These are phyloP conservation scores for Apodemus agrarius DNA, from an alignment of 2,797 vertebrate genomes.

Conservation along the genomic window DNA sequence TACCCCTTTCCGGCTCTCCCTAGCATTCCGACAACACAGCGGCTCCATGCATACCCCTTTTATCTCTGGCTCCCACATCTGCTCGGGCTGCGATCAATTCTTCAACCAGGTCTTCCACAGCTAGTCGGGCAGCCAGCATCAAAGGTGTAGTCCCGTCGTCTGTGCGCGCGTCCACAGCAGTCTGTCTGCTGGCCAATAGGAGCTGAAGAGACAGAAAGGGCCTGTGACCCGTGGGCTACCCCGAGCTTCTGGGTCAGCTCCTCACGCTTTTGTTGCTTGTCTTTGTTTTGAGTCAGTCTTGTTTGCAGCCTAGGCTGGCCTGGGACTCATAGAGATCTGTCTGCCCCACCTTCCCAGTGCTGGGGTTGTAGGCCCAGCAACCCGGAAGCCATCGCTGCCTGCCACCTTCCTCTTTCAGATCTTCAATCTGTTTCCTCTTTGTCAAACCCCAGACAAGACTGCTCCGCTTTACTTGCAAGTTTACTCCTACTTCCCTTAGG, in stretches of 20 bases:
- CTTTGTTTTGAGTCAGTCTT: background rate
- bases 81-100: conserved; percentile 93
- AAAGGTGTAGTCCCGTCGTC: conserved; percentile 92
- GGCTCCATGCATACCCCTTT: conserved; percentile 87
- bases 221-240: background rate
- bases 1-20: background rate
- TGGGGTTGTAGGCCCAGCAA: background rate
- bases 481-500: background rate
- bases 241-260: background rate
- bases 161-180: conserved; percentile 76
- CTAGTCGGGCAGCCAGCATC: conserved; percentile 93
- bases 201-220: conserved; percentile 60
- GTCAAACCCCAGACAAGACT: background rate
- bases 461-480: background rate
- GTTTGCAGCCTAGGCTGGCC: background rate
- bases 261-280: background rate
- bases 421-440: conserved; percentile 6
- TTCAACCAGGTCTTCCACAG: conserved; percentile 92
- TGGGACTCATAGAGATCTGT: background rate
- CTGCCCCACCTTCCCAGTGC: background rate
- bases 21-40: background rate
- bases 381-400: background rate
- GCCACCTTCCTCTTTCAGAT: background rate
- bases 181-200: conserved; percentile 73
- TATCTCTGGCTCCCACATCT: conserved; percentile 93